These are phyloP conservation scores for Sisyra nigra DNA, from an alignment of 2,888 invertebrate genomes.

Conservation along the genomic window DNA sequence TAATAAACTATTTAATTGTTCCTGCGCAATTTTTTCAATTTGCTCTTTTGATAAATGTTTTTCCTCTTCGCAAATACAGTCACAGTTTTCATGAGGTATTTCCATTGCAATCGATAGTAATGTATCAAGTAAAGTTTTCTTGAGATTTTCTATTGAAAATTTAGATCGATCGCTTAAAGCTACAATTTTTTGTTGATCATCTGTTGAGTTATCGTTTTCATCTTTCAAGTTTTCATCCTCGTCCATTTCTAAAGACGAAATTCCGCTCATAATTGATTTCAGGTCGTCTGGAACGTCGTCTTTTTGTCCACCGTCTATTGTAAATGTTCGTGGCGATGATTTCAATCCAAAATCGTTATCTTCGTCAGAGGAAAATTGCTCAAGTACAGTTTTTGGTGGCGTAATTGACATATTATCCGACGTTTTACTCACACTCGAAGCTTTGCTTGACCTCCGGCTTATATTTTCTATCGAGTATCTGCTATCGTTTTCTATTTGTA, in stretches of 20 bases:
- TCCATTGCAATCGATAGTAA: no score
- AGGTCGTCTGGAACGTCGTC: background rate
- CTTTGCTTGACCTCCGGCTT: background rate
- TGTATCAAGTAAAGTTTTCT: no score
- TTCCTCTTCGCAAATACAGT: background rate
- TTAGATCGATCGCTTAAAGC: background rate
- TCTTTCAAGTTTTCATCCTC: background rate
- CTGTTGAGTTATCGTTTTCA: background rate
- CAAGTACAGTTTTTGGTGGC: background rate
- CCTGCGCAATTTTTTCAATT: no score
- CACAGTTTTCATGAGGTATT: background rate
- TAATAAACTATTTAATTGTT: no score
- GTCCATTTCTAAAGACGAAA: conserved; percentile 1
- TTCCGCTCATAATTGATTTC: conserved; percentile 1
- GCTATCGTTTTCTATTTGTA: background rate
- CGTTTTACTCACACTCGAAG: background rate
- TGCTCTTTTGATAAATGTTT: background rate
- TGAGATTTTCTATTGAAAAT: no score
- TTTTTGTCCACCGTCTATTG: background rate
- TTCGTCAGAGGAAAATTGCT: background rate
- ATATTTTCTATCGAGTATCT: background rate
- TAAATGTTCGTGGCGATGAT: background rate
- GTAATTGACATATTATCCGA: background rate
- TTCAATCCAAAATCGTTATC: background rate
- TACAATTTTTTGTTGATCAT: background rate